These are phyloP conservation scores for Myanophis thanlyinensis DNA, from an alignment of 2,113 vertebrate species.

Conservation along the genomic window DNA sequence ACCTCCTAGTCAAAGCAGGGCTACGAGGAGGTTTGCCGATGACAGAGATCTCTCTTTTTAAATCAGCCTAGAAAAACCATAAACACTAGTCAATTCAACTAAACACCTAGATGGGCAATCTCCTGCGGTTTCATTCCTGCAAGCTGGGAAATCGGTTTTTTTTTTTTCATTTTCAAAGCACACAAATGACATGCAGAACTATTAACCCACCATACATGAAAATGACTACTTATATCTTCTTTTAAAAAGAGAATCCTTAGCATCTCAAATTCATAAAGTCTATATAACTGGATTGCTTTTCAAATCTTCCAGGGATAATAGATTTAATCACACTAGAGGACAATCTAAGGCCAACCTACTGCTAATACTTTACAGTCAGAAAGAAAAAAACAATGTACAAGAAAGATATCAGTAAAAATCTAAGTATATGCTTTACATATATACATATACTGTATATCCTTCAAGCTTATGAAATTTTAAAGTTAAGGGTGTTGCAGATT, in stretches of 20 bases:
- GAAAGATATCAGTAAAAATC: slow-evolving; percentile 4
- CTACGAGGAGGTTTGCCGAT: slow-evolving; percentile 95
- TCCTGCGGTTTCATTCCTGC: slow-evolving; percentile 4
- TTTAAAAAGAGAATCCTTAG: not conserved
- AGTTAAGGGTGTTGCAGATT: not conserved
- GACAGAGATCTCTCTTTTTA: slow-evolving; percentile 82
- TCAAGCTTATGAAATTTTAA: not conserved
- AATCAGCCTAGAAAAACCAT: slow-evolving; percentile 85
- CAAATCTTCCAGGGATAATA: not conserved
- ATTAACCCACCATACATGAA: not conserved
- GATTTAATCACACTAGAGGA: not conserved
- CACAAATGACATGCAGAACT: slow-evolving; percentile 35
- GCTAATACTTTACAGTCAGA: not conserved
- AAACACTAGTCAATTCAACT: slow-evolving; percentile 67
- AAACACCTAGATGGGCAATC: not conserved
- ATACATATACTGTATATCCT: not conserved
- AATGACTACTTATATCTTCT: not conserved
- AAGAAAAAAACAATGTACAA: not conserved
- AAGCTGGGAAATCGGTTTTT: not conserved
- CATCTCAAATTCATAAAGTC: not conserved
- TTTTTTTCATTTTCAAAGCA: not conserved
- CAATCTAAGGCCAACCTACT: not conserved
- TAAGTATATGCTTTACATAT: slow-evolving; percentile 18
- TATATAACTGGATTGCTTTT: not conserved
- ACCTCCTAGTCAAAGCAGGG: slow-evolving; percentile 86